These are phyloP conservation scores for Trissolcus brochymenae DNA, from an alignment of 2,888 invertebrate genomes.

Conservation along the genomic window DNA sequence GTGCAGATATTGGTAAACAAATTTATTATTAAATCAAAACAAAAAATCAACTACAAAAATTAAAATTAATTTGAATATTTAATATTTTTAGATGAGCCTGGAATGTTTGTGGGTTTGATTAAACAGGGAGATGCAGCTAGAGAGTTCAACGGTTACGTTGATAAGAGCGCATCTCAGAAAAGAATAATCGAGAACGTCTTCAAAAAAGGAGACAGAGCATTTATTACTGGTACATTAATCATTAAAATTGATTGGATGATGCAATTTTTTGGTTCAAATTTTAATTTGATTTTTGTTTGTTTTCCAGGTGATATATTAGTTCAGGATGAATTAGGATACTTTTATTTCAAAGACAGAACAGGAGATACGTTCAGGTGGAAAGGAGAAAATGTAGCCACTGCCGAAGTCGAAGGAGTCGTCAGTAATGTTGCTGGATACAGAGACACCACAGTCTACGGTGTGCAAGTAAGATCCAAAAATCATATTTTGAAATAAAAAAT, in stretches of 20 bases:
- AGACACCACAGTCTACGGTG: conserved; percentile 95
- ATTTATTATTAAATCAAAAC: not conserved
- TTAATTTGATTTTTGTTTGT: conserved; percentile 9
- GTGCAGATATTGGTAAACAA: conserved; percentile 67
- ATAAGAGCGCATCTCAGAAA: conserved; percentile 80
- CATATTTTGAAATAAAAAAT: not conserved
- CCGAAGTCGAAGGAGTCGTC: conserved; percentile 82
- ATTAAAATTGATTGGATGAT: too few relatives aligned
- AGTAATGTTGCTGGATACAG: conserved; percentile 81
- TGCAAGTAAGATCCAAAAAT: conserved; percentile 80
- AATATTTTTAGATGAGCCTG: conserved; percentile 83
- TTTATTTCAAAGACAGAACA: conserved; percentile 82
- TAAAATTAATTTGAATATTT: conserved; percentile 1
- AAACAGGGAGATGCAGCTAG: conserved; percentile 81
- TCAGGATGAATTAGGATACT: conserved; percentile 81
- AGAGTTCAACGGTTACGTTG: conserved; percentile 84
- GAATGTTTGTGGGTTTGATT: conserved; percentile 89
- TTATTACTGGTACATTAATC: conserved; percentile 78
- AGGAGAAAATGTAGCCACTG: conserved; percentile 84
- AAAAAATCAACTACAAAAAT: not conserved
- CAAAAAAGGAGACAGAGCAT: conserved; percentile 81
- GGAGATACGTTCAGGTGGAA: conserved; percentile 83
- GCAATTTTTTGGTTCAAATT: not conserved
- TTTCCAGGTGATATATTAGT: conserved; percentile 78
- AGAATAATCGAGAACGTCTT: conserved; percentile 83